These are phyloP conservation scores for Zenarchopterus dispar DNA, from an alignment of 2,797 vertebrate genomes.

Conservation along the genomic window DNA sequence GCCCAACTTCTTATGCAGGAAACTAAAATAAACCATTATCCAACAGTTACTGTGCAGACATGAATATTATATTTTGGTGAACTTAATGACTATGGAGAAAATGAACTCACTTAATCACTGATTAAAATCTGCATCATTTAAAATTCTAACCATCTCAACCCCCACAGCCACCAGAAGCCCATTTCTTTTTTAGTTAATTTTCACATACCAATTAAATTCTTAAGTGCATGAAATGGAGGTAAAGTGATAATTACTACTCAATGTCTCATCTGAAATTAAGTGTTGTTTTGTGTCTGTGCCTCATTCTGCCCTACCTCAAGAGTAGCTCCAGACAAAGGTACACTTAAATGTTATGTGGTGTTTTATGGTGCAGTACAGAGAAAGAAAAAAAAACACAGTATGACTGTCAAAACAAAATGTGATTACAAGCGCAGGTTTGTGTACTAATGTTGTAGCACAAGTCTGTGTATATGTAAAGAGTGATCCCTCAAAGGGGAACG, in stretches of 20 bases:
- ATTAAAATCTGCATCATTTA: neutral
- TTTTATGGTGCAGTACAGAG: constrained; percentile 5
- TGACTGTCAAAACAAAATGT: constrained; percentile 2
- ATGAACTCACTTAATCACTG: too few species aligned
- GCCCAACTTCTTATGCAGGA: too few species aligned
- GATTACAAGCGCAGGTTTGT: constrained; percentile 6
- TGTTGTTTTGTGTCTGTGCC: constrained; percentile 2
- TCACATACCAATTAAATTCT: constrained; percentile 14
- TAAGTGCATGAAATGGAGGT: constrained; percentile 13
- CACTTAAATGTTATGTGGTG: constrained; percentile 5
- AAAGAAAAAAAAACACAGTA: neutral
- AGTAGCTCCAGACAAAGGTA: constrained; percentile 22
- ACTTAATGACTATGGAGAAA: neutral
- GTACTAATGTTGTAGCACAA: constrained; percentile 12
- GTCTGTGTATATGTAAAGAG: constrained; percentile 44
- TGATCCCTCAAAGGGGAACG: constrained; percentile 47
- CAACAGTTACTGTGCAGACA: neutral
- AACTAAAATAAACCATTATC: neutral
- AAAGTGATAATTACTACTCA: constrained; percentile 17
- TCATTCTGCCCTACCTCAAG: constrained; percentile 10
- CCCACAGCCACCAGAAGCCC: constrained; percentile 1
- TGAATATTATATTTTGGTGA: neutral
- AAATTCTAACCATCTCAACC: neutral
- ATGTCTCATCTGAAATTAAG: constrained; percentile 13
- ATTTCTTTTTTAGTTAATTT: neutral